Conservation (phyloP, 2,113 vertebrate species). For the Crypturellus undulatus region DNA sequence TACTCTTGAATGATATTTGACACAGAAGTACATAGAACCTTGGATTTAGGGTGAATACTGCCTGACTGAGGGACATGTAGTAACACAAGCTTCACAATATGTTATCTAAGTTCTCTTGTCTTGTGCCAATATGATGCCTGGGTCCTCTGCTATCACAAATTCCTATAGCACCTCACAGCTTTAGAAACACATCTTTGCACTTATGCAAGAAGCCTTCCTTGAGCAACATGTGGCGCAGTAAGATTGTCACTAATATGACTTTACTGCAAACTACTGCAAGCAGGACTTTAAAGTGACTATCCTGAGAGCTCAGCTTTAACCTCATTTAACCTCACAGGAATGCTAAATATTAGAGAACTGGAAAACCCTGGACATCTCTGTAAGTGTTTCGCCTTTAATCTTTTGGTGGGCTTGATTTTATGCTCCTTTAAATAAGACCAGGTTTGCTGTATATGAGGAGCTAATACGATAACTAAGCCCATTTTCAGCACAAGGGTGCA, state of each 20-base stretch:
- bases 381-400: not conserved
- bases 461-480: constrained; percentile 73
- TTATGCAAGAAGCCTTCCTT: not conserved
- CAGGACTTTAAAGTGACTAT: not conserved
- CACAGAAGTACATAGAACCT: not conserved
- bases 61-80: not conserved
- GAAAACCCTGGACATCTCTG: not conserved
- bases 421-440: constrained; percentile 67
- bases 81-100: not conserved
- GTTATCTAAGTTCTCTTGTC: not conserved
- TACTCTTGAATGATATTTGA: not conserved
- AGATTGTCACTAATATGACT: not conserved
- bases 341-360: not conserved
- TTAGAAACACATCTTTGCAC: not conserved
- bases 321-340: not conserved
- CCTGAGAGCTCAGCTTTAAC: not conserved
- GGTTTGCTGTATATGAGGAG: constrained; percentile 71
- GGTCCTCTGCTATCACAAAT: not conserved
- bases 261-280: not conserved
- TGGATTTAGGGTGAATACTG: not conserved
- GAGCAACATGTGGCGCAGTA: not conserved
- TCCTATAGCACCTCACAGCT: not conserved
- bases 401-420: constrained; percentile 46
- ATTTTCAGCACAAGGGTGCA: constrained; percentile 74
- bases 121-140: not conserved